Evolutionary conservation across 2,797 vertebrate genomes (phyloP), one percentile per base, ranked within the genome.

Genomic region (Mycteria americana): DNA sequence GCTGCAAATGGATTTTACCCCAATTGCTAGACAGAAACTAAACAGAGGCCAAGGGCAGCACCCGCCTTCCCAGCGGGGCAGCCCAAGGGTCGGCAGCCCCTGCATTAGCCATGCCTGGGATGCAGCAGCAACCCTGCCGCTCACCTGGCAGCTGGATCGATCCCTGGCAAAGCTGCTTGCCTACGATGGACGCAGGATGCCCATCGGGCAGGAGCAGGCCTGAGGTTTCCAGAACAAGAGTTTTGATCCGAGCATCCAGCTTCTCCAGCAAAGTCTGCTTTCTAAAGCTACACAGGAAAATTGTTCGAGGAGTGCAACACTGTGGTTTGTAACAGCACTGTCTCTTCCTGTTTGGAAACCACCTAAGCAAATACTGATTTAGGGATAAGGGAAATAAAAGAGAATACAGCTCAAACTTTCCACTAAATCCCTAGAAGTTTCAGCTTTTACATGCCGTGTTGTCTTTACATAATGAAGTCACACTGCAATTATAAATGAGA

Each of bases 401-500:
- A 72, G 43, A 83, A 51, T 37, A 24, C 1, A 18, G 73, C 50
- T 95, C 79, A 68, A 76, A 93, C 50, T 94, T 93, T 93, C 94
- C 91, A 90, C 45, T 73, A 92, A 96, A 94, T 92, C 94, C 78
- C 91, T 92, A 43, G 87, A 95, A 96, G 89, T 72, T 93, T 91
- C 82, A 86, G 89, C 57, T 81, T 95, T 93, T 83, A 83, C 60
- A 56, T 24, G 57, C 85, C 31, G 69, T 41, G 51, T 76, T 96
- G 87, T 80, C 91, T 95, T 93, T 85, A 78, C 76, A 86, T 97
- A 93, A 94, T 95, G 94, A 97, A 96, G 89, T 96, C 95, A 95
- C 72, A 48, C 35, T 81, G 92, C 94, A 95, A 92, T 97, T 93
- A 95, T 78, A 96, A 93, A 78, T 33, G 92, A 92, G 92, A 96